Base-by-base conservation (phyloP, 2,888 invertebrate species). In the Stictocephala bisonia region DNA sequence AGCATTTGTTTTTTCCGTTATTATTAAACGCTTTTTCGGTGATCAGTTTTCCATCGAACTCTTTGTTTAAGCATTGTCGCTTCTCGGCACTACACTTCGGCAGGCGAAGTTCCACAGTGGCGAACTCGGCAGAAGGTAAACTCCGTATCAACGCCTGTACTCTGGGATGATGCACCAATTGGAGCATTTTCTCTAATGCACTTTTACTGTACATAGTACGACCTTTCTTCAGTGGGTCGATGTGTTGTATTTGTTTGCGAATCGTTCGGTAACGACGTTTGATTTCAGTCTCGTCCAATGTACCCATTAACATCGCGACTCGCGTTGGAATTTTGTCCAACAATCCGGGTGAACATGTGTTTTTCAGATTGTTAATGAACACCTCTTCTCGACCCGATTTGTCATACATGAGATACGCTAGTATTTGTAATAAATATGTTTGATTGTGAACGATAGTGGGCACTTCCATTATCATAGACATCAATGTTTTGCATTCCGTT, bases 271-370 rank as follows among this genome's bases (percentile, higher is more conserved):
- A n/a, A n/a, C 7, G 6, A 4, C n/a, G 4, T 44, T 13, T 44
- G 4, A 44, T 44, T 18, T 15, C 27, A 29, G 7, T 13, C n/a
- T 56, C 56, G 56, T 56, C 56, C 26, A 56, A 6, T 4, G 24
- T 56, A 9, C 56, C 56, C 13, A 56, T n/a, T n/a, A 56, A 29
- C 56, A 56, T 56, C n/a, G 56, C 56, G 7, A 56, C 3, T 7
- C 56, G 26, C 4, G 56, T 15, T 6, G 56, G 56, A 15, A 56
- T 27, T 4, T 27, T 26, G 56, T 56, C 56, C 29, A 56, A 27
- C 29, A 56, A 18, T 27, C 56, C 56, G 6, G 56, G 56, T 9
- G 56, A 56, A 3, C 7, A 11, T 26, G 18, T 24, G 29, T 56
- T 56, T 29, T 56, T 56, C 56, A 56, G 11, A 24, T 56, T 56